Conservation (phyloP, 2,888 invertebrate species). For the Parnassius apollo region DNA sequence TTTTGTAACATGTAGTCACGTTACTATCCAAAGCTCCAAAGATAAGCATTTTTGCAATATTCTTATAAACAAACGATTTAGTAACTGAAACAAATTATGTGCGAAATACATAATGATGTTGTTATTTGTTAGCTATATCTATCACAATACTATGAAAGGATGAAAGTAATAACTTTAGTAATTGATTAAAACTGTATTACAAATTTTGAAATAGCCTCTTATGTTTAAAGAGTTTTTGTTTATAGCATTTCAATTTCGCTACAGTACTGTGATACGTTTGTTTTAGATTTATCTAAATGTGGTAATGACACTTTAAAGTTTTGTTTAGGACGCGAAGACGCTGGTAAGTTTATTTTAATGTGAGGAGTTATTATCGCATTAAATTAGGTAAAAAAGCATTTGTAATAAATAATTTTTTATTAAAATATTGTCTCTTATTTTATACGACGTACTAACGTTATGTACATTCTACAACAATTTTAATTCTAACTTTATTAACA, state of each 20-base stretch:
- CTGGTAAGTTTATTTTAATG: constrained; percentile 18
- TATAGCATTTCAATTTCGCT: neutral
- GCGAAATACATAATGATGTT: too few species aligned
- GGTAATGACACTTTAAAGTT: constrained; percentile 5
- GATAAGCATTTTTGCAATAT: neutral
- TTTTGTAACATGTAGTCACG: too few species aligned
- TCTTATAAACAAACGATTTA: constrained; percentile 5
- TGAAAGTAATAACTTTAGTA: too few species aligned
- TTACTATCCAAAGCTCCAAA: too few species aligned
- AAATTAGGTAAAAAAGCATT: constrained; percentile 25
- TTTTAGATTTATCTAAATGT: constrained; percentile 7
- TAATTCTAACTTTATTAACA: constrained; percentile 24
- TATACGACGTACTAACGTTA: constrained; percentile 53
- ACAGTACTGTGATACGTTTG: constrained; percentile 16
- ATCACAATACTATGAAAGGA: too few species aligned
- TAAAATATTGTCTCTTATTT: constrained; percentile 61
- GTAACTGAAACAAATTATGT: too few species aligned
- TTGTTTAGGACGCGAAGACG: constrained; percentile 14
- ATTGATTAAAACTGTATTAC: too few species aligned
- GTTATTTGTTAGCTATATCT: too few species aligned
- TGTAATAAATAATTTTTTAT: constrained; percentile 74
- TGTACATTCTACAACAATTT: constrained; percentile 54
- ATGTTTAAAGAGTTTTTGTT: too few species aligned
- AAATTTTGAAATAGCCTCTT: too few species aligned
- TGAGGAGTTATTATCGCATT: constrained; percentile 4